Base-by-base conservation (phyloP, 1,140 invertebrate genomes). In the Anagrus nilaparvatae region DNA sequence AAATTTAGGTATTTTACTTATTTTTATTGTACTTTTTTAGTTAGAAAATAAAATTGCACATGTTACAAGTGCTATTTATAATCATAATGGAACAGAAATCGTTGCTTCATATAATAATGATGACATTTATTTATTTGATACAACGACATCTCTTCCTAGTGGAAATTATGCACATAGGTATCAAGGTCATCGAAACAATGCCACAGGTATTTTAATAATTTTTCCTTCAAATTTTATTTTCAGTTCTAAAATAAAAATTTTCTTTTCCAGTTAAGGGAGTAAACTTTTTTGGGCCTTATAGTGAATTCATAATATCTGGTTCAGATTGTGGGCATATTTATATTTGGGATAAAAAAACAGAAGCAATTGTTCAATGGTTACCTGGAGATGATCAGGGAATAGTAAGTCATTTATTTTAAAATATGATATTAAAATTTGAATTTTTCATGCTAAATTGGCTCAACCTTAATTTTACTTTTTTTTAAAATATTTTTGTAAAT, bases 311-410 rank as follows among this genome's bases (percentile, higher is more conserved):
- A 13, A 74, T 94, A 25, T 95, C 90, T 44, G 93, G 93, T 3
- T 95, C 90, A 17, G 93, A 97, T 62, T 96, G 91, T 70, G 84
- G 87, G n/a, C 78, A 95, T 65, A 80, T 97, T 13, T 97, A 84
- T 60, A 79, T 96, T 27, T 98, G 93, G 92, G 89, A 97, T 48
- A 89, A 85, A 60, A 74, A 87, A 46, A 83, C 81, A 0, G 86
- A 92, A 65, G 72, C 84, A 7, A 85, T 97, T 47, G 84, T 95
- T 14, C 88, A 90, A 58, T 92, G 78, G 69, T 77, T 92, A 69
- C 65, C 77, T 49, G 92, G 81, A 9, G 91, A 96, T 70, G 75
- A 80, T 47, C 77, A 78, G 50, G 90, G 91, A 46, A 82, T 92
- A 58, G 91, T 94, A 69, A 74, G 79, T 73, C n/a, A n/a, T n/a